These are phyloP conservation scores for Crossoptilon crossoptilon DNA, from an alignment of 2,797 vertebrate species.

Conservation along the genomic window DNA sequence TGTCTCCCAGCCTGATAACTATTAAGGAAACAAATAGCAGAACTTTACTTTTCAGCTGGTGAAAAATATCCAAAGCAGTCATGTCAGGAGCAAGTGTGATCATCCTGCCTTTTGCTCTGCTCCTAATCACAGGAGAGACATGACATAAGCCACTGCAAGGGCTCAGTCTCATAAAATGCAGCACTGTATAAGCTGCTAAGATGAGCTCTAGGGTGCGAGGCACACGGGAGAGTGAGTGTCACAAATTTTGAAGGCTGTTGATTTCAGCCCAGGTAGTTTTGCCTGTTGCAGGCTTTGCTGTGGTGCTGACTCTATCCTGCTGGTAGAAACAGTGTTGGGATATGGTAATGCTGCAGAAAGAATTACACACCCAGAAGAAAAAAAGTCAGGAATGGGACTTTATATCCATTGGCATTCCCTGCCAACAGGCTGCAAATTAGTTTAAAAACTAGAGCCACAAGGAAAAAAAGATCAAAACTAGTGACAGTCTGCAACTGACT, in stretches of 20 bases:
- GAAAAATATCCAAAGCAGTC: background rate
- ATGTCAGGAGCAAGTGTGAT: background rate
- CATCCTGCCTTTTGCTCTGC: background rate
- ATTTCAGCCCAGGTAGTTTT: background rate
- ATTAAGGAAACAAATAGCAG: background rate
- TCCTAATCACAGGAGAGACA: background rate
- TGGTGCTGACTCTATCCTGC: background rate
- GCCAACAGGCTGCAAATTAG: background rate
- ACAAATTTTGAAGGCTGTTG: background rate
- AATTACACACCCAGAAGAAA: background rate
- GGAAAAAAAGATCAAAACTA: constrained; percentile 14
- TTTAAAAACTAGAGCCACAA: background rate
- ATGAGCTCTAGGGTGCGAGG: accelerated
- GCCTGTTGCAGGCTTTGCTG: background rate
- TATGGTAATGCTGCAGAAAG: background rate
- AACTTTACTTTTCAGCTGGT: constrained; percentile 9
- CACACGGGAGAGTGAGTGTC: accelerated
- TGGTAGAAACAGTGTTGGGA: background rate
- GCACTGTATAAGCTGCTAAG: background rate
- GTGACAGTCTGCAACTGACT: background rate
- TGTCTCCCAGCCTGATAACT: background rate
- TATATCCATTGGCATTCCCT: background rate
- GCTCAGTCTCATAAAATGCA: background rate
- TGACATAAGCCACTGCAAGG: background rate
- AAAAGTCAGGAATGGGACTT: background rate